Evolutionary conservation across 1,140 invertebrate genomes (phyloP).

Genomic region (Drosophila paulistorum): DNA sequence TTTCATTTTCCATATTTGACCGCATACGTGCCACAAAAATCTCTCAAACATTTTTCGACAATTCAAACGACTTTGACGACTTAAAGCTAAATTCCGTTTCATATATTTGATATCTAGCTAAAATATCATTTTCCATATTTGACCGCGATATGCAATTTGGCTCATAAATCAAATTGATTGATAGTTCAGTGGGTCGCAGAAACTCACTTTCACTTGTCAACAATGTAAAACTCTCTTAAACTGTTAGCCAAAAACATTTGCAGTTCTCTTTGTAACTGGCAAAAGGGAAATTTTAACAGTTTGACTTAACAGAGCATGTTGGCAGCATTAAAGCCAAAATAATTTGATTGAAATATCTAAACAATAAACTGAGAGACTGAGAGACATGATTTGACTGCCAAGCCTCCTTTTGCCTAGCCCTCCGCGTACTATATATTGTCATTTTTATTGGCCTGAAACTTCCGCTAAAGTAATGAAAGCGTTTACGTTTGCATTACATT

Average conservation of each 20-base stretch:
- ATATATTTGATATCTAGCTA: not conserved
- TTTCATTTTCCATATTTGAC: not conserved
- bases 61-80: not conserved
- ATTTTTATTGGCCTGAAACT: conserved; percentile 73
- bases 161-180: conserved; percentile 30
- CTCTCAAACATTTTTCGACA: not conserved
- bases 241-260: conserved; percentile 33
- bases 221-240: conserved; percentile 48
- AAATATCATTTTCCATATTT: conserved; percentile 3
- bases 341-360: conserved; percentile 58
- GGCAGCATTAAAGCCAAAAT: conserved; percentile 48
- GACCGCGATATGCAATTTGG: not conserved
- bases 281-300: conserved; percentile 63
- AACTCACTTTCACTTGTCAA: not conserved
- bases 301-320: conserved; percentile 10
- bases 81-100: not conserved
- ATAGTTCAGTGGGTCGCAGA: conserved; percentile 10
- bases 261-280: not conserved
- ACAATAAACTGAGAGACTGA: conserved; percentile 35
- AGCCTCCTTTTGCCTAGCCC: not conserved
- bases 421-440: conserved; percentile 57
- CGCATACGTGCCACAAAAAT: not conserved
- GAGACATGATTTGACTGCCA: conserved; percentile 29
- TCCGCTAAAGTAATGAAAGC: conserved; percentile 72
- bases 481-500: conserved; percentile 72